Base-by-base conservation (phyloP, 2,888 invertebrate genomes). In the Dinocampus coccinellae region DNA sequence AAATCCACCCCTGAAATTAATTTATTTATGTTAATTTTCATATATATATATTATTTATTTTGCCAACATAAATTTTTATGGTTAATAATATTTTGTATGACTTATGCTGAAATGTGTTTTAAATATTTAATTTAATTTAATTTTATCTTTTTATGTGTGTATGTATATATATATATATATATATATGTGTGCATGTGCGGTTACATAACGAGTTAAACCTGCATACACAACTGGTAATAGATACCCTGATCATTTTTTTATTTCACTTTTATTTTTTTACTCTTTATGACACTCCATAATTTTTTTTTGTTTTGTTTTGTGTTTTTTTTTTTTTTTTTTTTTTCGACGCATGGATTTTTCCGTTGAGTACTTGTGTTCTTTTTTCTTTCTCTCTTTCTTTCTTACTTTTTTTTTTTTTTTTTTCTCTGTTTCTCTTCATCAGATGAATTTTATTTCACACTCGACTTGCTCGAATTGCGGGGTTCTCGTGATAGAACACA, bases 201-300 rank as follows among this genome's bases (percentile, higher is more conserved):
- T n/a, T 57, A 29, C 2, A n/a, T 42, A 34, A 61, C 60, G 58
- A 47, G 55, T 55, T n/a, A 36, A 68, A 72, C 52, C 68, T 68
- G 68, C 68, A 39, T 29, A 24, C 10, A 36, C 10, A 10, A 36
- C 10, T 36, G 1, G 36, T 1, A 36, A 36, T 36, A 36, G 3
- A 36, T 9, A 36, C 36, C 36, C 36, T 10, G 33, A 47, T 53
- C 55, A 39, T 55, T 29, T 29, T 4, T 29, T 29, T 29, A 3
- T 29, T 29, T 3, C 7, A 29, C 62, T 33, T 16, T 53, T 58
- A 20, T 71, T 60, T 24, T 52, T 55, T 62, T n/a, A 3, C 42
- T 66, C 57, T 62, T 34, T 55, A 24, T 24, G n/a, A n/a, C n/a
- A n/a, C n/a, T n/a, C n/a, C n/a, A n/a, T n/a, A n/a, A 29, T 11